Evolutionary conservation across 2,888 invertebrate species (phyloP).

Genomic region (Leptopilina myrica): DNA sequence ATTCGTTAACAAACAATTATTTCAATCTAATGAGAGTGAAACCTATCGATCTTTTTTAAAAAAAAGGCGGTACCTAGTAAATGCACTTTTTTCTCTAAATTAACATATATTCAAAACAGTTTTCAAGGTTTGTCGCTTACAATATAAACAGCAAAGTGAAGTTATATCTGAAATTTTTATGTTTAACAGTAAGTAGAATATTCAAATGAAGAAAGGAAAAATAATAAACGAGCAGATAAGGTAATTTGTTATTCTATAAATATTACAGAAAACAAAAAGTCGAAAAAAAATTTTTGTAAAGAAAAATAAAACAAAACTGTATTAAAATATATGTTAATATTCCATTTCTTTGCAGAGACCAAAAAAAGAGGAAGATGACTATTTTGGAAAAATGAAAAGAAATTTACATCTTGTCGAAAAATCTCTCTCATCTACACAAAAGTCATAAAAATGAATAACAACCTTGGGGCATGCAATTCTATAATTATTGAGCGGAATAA

Average conservation of each 20-base stretch:
- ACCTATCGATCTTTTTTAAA: not conserved
- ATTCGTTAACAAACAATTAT: too few species aligned
- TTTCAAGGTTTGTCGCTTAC: constrained; percentile 10
- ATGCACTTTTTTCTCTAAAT: not conserved
- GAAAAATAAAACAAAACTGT: not conserved
- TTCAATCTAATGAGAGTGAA: not conserved
- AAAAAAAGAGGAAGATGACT: too few species aligned
- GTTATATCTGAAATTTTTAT: constrained; percentile 11
- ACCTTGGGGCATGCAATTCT: constrained; percentile 15
- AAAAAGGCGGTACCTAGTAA: not conserved
- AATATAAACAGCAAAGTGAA: not conserved
- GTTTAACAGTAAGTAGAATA: constrained; percentile 4
- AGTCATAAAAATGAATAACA: not conserved
- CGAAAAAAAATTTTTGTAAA: not conserved
- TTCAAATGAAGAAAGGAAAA: not conserved
- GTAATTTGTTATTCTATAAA: not conserved
- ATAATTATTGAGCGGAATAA: too few species aligned
- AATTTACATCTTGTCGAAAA: not conserved
- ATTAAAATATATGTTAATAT: too few species aligned
- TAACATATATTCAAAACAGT: constrained; percentile 27
- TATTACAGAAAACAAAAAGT: not conserved
- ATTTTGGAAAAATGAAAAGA: too few species aligned
- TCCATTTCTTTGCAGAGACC: too few species aligned
- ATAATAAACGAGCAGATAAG: not conserved
- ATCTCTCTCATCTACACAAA: not conserved